These are phyloP conservation scores for Drosophila prosaltans DNA, from an alignment of 1,140 invertebrate genomes.

Conservation along the genomic window DNA sequence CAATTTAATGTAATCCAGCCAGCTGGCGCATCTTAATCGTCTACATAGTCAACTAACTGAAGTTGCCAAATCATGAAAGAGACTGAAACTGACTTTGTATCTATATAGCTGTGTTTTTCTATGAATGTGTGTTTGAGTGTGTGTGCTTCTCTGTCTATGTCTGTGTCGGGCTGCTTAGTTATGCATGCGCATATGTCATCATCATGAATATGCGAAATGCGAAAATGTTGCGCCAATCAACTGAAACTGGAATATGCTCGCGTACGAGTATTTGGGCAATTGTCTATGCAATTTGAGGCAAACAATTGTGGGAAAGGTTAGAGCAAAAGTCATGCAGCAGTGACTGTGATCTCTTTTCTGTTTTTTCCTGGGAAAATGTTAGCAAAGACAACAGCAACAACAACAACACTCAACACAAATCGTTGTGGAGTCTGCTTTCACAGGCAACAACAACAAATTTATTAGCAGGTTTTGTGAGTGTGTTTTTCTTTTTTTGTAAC, in stretches of 20 bases:
- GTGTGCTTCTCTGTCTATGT: neutral
- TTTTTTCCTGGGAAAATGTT: constrained; percentile 55
- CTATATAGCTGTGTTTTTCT: neutral
- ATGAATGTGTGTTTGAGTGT: constrained; percentile 16
- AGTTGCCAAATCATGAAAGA: constrained; percentile 58
- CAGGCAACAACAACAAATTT: constrained; percentile 48
- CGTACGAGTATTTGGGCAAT: constrained; percentile 50
- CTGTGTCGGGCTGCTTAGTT: constrained; percentile 52
- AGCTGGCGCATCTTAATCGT: constrained; percentile 61
- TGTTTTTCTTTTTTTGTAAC: no score
- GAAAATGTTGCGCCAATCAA: constrained; percentile 57
- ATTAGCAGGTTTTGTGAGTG: constrained; percentile 19
- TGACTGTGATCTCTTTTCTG: neutral
- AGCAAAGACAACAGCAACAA: constrained; percentile 15
- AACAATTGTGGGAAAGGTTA: constrained; percentile 81
- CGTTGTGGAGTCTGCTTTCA: constrained; percentile 37
- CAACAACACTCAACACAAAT: neutral
- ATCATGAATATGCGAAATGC: constrained; percentile 68
- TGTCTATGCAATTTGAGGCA: constrained; percentile 69
- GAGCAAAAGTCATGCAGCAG: constrained; percentile 64
- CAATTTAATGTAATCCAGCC: constrained; percentile 64
- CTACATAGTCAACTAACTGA: constrained; percentile 20
- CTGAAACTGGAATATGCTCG: constrained; percentile 33
- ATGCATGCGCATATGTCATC: constrained; percentile 70
- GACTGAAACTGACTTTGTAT: constrained; percentile 30